A percentile compares a stretch with the other conserved stretches of the same genome.
phyloP scores from a whole-genome alignment of 2,888 invertebrate species.

The Ypsolopha sequella region DNA sequence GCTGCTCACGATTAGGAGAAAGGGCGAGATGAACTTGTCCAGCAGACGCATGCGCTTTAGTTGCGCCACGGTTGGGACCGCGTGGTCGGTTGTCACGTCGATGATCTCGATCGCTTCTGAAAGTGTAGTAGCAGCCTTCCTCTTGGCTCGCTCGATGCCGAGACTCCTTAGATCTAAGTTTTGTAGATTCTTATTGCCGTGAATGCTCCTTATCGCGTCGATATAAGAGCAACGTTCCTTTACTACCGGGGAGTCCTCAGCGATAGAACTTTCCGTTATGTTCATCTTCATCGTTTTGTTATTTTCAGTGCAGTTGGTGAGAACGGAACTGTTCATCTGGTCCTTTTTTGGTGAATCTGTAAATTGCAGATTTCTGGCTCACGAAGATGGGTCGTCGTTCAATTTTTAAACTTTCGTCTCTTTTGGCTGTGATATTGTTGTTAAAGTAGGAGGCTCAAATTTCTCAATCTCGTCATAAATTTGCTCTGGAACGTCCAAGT shows the following conservation, averaged over 20 bases:
- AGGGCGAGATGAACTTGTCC: conserved; percentile 33
- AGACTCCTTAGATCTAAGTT: conserved; percentile 25
- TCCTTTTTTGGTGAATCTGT: conserved; percentile 41
- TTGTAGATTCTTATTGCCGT: conserved; percentile 48
- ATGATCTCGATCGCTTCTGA: neutral
- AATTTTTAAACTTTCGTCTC: too few relatives aligned
- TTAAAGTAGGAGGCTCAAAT: too few relatives aligned
- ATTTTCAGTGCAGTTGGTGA: conserved; percentile 60
- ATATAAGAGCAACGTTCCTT: too few relatives aligned
- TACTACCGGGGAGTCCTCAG: conserved; percentile 13
- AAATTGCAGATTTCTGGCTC: conserved; percentile 45
- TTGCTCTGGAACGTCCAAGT: too few relatives aligned
- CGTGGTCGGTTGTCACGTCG: neutral
- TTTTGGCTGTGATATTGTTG: too few relatives aligned
- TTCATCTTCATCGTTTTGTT: conserved; percentile 67
- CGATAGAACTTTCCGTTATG: conserved; percentile 41
- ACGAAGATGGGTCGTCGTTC: too few relatives aligned
- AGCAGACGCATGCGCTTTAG: conserved; percentile 41
- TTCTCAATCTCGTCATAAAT: too few relatives aligned
- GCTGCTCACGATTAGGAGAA: conserved; percentile 17
- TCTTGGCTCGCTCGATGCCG: conserved; percentile 6
- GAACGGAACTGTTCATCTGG: conserved; percentile 36
- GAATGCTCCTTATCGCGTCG: conserved; percentile 39
- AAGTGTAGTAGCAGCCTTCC: too few relatives aligned
- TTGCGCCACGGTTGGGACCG: conserved; percentile 1